Evolutionary conservation across 2,888 invertebrate species (phyloP).

Genomic region (Caprella mutica): DNA sequence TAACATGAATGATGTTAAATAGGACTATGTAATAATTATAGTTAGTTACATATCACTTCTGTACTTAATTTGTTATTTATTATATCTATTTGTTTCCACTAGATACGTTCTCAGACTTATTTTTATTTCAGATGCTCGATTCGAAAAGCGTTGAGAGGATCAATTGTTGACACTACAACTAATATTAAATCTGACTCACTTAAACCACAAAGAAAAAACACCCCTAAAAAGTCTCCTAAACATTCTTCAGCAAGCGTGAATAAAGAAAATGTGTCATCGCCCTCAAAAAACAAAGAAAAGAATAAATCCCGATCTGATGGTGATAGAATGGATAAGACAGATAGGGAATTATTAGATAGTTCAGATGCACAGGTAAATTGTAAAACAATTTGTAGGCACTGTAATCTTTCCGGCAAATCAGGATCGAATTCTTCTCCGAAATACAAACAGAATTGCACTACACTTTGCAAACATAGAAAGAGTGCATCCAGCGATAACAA

Average conservation of each 20-base stretch:
- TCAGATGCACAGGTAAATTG: background rate
- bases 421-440: constrained; percentile 26
- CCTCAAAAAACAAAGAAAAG: constrained; percentile 26
- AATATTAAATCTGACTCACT: constrained; percentile 38
- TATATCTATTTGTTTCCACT: constrained; percentile 39
- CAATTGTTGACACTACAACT: constrained; percentile 44
- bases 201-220: constrained; percentile 46
- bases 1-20: background rate
- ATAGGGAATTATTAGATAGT: too few species aligned
- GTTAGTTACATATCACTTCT: constrained; percentile 49
- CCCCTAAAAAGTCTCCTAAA: constrained; percentile 35
- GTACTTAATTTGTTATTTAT: constrained; percentile 22
- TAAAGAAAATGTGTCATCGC: too few species aligned
- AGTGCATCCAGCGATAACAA: background rate
- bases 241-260: constrained; percentile 34
- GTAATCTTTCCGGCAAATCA: constrained; percentile 18
- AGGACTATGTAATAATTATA: constrained; percentile 78
- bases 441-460: constrained; percentile 20
- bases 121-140: constrained; percentile 69
- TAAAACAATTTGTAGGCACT: constrained; percentile 1
- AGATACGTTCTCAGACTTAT: too few species aligned
- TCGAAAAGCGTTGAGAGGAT: constrained; percentile 67
- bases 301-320: background rate
- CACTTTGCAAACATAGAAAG: constrained; percentile 24
- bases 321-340: too few species aligned